phyloP scores from a whole-genome alignment of 2,888 invertebrate species.

The Apoderus coryli region DNA sequence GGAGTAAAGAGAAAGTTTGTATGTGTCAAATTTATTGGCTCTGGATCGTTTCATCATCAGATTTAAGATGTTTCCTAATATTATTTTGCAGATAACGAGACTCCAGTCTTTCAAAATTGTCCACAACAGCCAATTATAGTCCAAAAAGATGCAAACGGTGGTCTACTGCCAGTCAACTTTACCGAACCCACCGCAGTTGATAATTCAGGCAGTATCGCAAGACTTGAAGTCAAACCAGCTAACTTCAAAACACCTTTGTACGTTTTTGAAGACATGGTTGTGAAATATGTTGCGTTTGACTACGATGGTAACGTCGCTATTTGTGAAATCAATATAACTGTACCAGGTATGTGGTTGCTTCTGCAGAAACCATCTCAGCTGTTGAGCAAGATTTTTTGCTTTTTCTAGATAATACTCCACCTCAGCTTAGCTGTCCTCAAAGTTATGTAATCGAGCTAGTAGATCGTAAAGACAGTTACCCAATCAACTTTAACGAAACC shows the following conservation, averaged over 20 bases:
- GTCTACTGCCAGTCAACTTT: conserved; percentile 81
- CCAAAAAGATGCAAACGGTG: conserved; percentile 75
- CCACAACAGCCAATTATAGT: conserved; percentile 86
- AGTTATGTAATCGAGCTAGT: conserved; percentile 87
- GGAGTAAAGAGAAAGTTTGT: too few species aligned
- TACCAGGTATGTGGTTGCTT: conserved; percentile 42
- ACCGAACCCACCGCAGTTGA: conserved; percentile 90
- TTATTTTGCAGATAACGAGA: conserved; percentile 67
- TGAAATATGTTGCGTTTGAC: conserved; percentile 92
- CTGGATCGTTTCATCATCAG: too few species aligned
- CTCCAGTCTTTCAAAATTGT: conserved; percentile 92
- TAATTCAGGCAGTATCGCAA: conserved; percentile 87
- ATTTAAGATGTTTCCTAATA: conserved; percentile 1
- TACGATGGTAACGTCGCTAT: conserved; percentile 95
- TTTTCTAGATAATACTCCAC: conserved; percentile 68
- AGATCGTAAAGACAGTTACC: conserved; percentile 78
- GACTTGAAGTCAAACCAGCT: conserved; percentile 82
- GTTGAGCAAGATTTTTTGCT: conserved; percentile 5
- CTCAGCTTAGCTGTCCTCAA: conserved; percentile 79
- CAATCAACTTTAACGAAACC: conserved; percentile 85
- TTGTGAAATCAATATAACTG: conserved; percentile 91
- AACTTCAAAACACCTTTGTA: conserved; percentile 80
- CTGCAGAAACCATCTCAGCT: too few species aligned
- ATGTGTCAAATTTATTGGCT: too few species aligned
- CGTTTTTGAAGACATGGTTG: conserved; percentile 81